Base-by-base conservation (phyloP, 1,140 invertebrate genomes). In the Schlechtendalia chinensis region DNA sequence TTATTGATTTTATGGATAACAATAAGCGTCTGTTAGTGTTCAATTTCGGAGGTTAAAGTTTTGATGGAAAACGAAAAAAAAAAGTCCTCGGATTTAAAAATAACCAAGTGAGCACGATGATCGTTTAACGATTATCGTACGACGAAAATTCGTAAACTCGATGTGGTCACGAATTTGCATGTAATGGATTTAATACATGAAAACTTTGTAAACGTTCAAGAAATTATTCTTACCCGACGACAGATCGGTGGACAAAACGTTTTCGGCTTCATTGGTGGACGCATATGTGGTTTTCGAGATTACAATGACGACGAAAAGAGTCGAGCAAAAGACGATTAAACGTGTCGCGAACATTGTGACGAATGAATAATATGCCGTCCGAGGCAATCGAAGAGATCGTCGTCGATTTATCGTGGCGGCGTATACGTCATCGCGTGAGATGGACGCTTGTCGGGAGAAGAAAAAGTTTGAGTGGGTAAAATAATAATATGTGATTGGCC, bases 311-410 rank as follows among this genome's bases (percentile, higher is more conserved):
- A 58, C 11, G 5, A n/a, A 29, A 50, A 56, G 4, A 17, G 27
- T 17, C 24, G 27, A 56, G 29, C 10, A 74, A 6, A 56, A 47
- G 2, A 74, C 71, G 17, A 56, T 74, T 27, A 74, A n/a, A 19
- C 71, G 71, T 19, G 12, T 19, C 22, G 53, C 32, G 17, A 58
- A 32, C 71, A 56, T 54, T 29, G 16, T 74, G 71, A 58, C 19
- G 71, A 74, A 47, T 74, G 71, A 74, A 74, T 56, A 24, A 3
- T 5, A 24, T 24, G 50, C 5, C 71, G 22, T 27, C 69, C 39
- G 14, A 47, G 24, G 17, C 19, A 24, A 74, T 74, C 54, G 54
- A n/a, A 69, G 45, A 69, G 39, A 69, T 69, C 67, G 45, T 50
- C n/a, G n/a, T n/a, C 24, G 6, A 69, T 24, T 67, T 16, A 6